Percentiles rank a stretch among this genome's conserved stretches.
Evolutionary conservation across 2,888 invertebrate species (phyloP).

Genomic region (Augochlorella aurata): DNA sequence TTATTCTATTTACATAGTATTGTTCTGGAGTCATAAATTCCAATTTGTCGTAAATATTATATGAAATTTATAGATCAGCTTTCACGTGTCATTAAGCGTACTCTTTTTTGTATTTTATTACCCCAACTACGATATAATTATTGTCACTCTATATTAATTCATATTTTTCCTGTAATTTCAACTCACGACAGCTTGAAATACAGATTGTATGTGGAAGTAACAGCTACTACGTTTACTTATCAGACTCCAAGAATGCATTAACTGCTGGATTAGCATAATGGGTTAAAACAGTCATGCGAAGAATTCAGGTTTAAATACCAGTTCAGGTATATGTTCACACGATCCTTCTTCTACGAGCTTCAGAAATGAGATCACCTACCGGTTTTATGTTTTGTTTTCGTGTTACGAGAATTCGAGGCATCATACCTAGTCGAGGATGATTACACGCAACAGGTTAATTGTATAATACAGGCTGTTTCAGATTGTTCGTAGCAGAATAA

Average conservation of each 20-base stretch:
- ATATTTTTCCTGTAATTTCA: neutral
- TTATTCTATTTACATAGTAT: too few relatives aligned
- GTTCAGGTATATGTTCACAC: neutral
- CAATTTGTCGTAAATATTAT: too few relatives aligned
- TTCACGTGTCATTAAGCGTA: too few relatives aligned
- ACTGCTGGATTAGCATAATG: neutral
- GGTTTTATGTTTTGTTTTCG: neutral
- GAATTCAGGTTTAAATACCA: conserved; percentile 4
- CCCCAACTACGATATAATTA: neutral
- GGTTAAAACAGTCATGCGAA: neutral
- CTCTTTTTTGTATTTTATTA: too few relatives aligned
- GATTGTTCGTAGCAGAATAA: neutral
- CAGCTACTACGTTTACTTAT: neutral
- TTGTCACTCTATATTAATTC: neutral
- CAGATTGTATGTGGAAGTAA: neutral
- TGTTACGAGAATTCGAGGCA: neutral
- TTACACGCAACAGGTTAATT: neutral
- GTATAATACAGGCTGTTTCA: neutral
- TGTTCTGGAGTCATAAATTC: too few relatives aligned
- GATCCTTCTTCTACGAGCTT: neutral
- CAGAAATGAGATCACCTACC: neutral
- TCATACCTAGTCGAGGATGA: neutral
- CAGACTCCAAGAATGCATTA: neutral
- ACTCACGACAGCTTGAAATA: neutral
- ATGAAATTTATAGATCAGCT: too few relatives aligned